These are phyloP conservation scores for Ethmia dodecea DNA, from an alignment of 2,888 invertebrate genomes.

Conservation along the genomic window DNA sequence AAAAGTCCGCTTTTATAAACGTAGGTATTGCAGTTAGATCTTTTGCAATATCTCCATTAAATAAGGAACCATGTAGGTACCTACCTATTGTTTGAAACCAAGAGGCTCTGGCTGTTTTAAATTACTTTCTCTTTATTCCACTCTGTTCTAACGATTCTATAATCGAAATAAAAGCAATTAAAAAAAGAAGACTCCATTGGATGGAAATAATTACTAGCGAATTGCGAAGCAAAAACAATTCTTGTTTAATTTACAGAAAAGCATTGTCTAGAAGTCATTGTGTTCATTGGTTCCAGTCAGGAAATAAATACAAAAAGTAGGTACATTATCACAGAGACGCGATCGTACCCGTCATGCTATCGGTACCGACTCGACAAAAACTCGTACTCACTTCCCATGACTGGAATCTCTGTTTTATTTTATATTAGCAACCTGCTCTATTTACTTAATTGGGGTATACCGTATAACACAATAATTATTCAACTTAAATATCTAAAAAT, in stretches of 20 bases:
- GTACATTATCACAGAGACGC: constrained; percentile 46
- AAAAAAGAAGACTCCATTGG: too few relatives aligned
- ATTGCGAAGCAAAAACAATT: constrained; percentile 2
- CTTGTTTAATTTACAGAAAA: constrained; percentile 6
- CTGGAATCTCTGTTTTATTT: constrained; percentile 38
- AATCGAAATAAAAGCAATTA: too few relatives aligned
- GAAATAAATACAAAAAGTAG: constrained; percentile 49
- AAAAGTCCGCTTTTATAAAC: constrained; percentile 16
- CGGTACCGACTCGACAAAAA: constrained; percentile 47
- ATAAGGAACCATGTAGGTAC: too few relatives aligned
- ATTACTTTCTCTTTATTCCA: too few relatives aligned
- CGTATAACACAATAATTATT: too few relatives aligned
- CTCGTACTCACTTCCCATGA: constrained; percentile 68
- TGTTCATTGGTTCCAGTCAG: constrained; percentile 42
- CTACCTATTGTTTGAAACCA: too few relatives aligned
- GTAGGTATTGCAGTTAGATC: constrained; percentile 13
- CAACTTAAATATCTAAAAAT: too few relatives aligned
- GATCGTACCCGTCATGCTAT: constrained; percentile 45
- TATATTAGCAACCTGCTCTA: constrained; percentile 13
- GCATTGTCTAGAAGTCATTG: constrained; percentile 22
- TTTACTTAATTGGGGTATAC: too few relatives aligned
- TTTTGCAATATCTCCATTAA: too few relatives aligned
- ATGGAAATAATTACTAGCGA: background rate
- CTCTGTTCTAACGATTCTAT: too few relatives aligned
- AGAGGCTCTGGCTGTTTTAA: too few relatives aligned